Evolutionary conservation across 2,888 invertebrate genomes (phyloP), one percentile per base, ranked within the genome.

Genomic region (Drosophila paracracens): DNA sequence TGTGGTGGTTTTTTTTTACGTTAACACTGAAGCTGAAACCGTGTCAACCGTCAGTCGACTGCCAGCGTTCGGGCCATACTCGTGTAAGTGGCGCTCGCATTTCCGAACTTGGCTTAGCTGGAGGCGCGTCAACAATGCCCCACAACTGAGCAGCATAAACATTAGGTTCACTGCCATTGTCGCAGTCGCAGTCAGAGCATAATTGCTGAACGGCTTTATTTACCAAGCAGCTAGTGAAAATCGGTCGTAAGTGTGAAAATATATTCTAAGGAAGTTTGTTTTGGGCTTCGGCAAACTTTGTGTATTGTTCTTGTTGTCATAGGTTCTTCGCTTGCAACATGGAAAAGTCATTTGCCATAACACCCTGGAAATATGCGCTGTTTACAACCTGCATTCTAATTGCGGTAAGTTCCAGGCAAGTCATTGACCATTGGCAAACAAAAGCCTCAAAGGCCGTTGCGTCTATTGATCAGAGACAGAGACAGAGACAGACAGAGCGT

Each of bases 291-390:
- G 2, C 29, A 48, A 48, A 27, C 13, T 52, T 0, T 27, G 11
- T 5, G 10, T 27, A 27, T 40, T 43, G 10, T 43, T 43, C 13
- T 40, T 38, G 29, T 16, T 56, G 40, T 31, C 16, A 13, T n/a
- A 66, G 79, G 38, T 78, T 43, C 51, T 27, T n/a, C 52, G 35
- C 21, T 35, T 58, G 40, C 61, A 72, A 38, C 70, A 91, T 91
- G 92, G 90, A 92, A 74, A 81, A 91, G 79, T 85, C 91, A 25
- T 87, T 92, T 63, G 78, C 88, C n/a, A 81, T 83, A 57, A 76
- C 85, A 31, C 83, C 91, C 64, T 92, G 92, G 91, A 92, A 92
- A 72, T 92, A 92, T 79, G 89, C 85, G 52, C 63, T 92, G 21
- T 82, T 92, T 54, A 82, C 83, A 69, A 82, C 90, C 53, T 91